phyloP scores from a whole-genome alignment of 2,797 vertebrate genomes.

The Phyllotis vaccarum region DNA sequence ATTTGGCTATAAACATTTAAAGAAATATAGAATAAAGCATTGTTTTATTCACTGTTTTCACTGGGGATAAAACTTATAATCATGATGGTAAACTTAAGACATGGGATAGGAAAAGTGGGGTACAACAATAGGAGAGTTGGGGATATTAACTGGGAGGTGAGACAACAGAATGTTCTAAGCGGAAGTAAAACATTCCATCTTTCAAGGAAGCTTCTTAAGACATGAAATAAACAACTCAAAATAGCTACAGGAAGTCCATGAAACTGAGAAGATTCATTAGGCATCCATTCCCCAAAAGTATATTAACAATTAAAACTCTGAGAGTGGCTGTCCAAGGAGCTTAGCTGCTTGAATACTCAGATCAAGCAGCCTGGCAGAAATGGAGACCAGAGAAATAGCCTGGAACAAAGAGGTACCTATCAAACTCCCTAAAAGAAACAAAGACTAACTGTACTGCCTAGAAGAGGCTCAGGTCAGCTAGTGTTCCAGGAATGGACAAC shows the following conservation, averaged over 20 bases:
- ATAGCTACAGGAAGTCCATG: not conserved
- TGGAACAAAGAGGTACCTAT: no score
- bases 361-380: not conserved
- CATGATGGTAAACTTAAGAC: not conserved
- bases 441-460: not conserved
- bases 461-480: rapidly evolving
- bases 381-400: not conserved
- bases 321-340: not conserved
- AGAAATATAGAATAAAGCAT: not conserved
- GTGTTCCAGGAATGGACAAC: not conserved
- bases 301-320: not conserved
- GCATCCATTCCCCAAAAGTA: not conserved
- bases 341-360: not conserved
- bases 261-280: not conserved
- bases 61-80: not conserved
- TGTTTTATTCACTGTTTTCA: not conserved
- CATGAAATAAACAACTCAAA: not conserved
- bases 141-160: not conserved
- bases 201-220: not conserved
- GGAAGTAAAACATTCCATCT: not conserved
- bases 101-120: not conserved
- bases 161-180: not conserved
- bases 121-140: no score
- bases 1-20: not conserved
- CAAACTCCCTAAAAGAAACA: not conserved